A percentile compares a stretch with the other conserved stretches of the same genome.
phyloP scores from a whole-genome alignment of 2,113 vertebrate genomes.

The Megaceryle maxima region DNA sequence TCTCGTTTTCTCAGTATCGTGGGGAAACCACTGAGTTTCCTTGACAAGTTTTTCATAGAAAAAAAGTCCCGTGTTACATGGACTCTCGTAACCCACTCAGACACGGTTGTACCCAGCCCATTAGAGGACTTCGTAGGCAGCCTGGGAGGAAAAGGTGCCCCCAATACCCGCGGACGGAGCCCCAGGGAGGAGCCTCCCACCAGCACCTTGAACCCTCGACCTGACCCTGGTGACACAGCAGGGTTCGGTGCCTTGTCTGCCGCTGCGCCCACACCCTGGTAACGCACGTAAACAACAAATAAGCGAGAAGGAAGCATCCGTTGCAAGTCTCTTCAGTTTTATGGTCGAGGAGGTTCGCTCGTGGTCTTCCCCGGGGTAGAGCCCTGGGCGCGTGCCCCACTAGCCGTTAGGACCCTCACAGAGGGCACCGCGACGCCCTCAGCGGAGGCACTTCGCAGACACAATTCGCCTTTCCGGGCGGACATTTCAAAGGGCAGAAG shows the following conservation, averaged over 20 bases:
- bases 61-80: accelerated
- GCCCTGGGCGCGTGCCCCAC: neutral
- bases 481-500: neutral
- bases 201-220: neutral
- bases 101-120: accelerated
- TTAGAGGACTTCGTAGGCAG: accelerated
- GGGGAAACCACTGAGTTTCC: neutral
- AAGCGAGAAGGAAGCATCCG: neutral
- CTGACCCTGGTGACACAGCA: too few species aligned
- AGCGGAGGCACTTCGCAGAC: neutral
- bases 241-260: too few species aligned
- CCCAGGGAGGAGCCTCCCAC: too few species aligned
- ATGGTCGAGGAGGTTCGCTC: neutral
- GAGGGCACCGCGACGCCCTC: neutral
- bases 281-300: neutral
- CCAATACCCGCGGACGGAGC: accelerated
- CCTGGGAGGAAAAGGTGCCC: neutral
- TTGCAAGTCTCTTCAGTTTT: too few species aligned
- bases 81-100: accelerated
- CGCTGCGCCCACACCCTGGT: neutral
- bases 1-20: neutral
- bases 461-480: neutral
- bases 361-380: accelerated
- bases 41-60: neutral
- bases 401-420: neutral